phyloP scores from a whole-genome alignment of 2,888 invertebrate species.

The Philopedon plagiatum region DNA sequence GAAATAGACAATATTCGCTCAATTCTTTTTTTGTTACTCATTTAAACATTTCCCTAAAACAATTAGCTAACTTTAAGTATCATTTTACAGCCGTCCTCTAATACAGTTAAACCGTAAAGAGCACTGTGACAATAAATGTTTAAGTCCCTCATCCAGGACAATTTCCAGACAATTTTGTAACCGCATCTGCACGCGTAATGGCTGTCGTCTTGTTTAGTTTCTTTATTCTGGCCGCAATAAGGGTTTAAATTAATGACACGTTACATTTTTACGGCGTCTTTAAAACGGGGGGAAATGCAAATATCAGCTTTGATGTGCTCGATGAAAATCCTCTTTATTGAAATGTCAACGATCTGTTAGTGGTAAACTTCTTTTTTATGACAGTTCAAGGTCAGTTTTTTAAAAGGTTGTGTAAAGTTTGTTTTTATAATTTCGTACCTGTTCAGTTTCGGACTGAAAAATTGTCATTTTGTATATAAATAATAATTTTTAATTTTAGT shows the following conservation, averaged over 20 bases:
- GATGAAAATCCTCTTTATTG: neutral
- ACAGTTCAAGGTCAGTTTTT: too few relatives aligned
- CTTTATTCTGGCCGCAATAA: constrained; percentile 38
- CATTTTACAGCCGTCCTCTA: too few relatives aligned
- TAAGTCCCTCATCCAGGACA: constrained; percentile 23
- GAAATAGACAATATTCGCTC: too few relatives aligned
- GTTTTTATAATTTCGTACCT: too few relatives aligned
- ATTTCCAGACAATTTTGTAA: constrained; percentile 38
- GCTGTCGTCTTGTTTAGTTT: constrained; percentile 42
- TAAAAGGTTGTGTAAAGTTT: too few relatives aligned
- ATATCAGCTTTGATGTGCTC: constrained; percentile 23
- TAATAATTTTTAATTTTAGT: too few relatives aligned
- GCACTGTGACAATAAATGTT: constrained; percentile 24
- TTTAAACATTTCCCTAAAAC: too few relatives aligned
- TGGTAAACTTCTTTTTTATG: too few relatives aligned
- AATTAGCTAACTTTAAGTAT: too few relatives aligned
- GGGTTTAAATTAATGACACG: constrained; percentile 44
- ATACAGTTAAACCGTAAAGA: neutral
- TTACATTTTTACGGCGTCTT: constrained; percentile 26
- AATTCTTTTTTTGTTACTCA: too few relatives aligned
- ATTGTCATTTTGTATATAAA: too few relatives aligned
- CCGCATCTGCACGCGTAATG: constrained; percentile 35
- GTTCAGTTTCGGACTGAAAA: too few relatives aligned
- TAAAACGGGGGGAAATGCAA: constrained; percentile 22
- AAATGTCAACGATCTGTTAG: neutral